phyloP scores from a whole-genome alignment of 2,888 invertebrate species.

The Microplitis manilae region DNA sequence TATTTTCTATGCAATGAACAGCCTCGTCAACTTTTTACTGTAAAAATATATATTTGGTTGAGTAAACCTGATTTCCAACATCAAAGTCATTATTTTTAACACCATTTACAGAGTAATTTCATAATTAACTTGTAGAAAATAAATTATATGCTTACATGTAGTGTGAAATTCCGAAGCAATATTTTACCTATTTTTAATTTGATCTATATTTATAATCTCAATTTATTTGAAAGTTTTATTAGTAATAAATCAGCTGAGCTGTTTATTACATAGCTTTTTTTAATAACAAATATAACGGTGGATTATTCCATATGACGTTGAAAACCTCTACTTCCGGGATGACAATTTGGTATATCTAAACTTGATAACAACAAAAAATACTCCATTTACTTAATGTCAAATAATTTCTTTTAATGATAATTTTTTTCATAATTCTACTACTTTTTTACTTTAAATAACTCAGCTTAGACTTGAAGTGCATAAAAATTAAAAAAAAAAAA shows the following conservation, averaged over 20 bases:
- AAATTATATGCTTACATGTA: constrained; percentile 20
- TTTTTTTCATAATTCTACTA: background rate
- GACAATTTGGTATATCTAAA: constrained; percentile 22
- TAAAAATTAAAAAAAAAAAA: background rate
- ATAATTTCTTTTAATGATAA: background rate
- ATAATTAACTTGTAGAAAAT: constrained; percentile 22
- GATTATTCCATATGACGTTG: background rate
- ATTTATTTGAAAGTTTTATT: background rate
- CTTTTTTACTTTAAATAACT: background rate
- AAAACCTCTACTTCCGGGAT: constrained; percentile 34
- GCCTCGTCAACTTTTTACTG: constrained; percentile 4
- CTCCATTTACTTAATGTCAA: background rate
- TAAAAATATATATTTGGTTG: background rate
- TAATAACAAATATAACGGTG: background rate
- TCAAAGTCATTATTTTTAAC: constrained; percentile 35
- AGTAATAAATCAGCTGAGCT: background rate
- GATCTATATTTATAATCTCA: background rate
- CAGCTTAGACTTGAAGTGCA: background rate
- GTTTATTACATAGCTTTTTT: background rate
- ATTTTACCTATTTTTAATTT: background rate
- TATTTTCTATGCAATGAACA: background rate
- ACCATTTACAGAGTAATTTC: constrained; percentile 35
- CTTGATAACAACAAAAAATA: constrained; percentile 1
- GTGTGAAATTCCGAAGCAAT: constrained; percentile 2
- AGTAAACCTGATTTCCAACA: constrained; percentile 35